These are phyloP conservation scores for Helicolenus hilgendorfi DNA, from an alignment of 2,797 vertebrate species.

Conservation along the genomic window DNA sequence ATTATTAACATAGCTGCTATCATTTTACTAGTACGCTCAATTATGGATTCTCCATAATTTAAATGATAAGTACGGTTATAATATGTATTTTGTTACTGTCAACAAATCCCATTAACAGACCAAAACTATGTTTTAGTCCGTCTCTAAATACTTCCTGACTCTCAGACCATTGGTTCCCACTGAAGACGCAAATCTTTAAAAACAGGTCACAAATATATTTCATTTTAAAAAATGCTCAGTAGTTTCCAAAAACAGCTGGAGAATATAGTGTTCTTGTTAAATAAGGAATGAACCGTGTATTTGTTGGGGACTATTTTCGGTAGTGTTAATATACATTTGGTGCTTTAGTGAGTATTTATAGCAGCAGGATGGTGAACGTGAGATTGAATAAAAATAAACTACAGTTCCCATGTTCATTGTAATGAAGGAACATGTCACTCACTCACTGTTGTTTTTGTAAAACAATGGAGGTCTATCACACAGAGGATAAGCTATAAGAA, in stretches of 20 bases:
- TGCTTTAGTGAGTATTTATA: neutral
- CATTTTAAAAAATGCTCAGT: neutral
- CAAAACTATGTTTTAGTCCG: neutral
- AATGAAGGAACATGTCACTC: neutral
- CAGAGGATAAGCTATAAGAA: neutral
- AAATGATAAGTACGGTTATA: neutral
- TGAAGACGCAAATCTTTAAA: neutral
- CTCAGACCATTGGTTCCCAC: neutral
- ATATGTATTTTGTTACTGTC: neutral
- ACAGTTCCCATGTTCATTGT: neutral
- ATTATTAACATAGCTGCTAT: neutral
- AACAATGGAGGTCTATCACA: neutral
- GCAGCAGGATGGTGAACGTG: neutral
- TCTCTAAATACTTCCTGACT: neutral
- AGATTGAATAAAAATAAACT: neutral
- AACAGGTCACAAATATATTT: neutral
- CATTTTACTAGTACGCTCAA: neutral
- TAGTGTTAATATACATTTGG: neutral
- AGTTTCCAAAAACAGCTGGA: neutral
- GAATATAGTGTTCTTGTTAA: neutral
- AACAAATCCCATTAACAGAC: constrained; percentile 17
- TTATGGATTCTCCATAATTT: neutral
- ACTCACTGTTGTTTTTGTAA: neutral
- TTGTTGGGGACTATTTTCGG: constrained; percentile 14
- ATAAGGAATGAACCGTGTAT: neutral